Evolutionary conservation across 2,888 invertebrate species (phyloP).

Genomic region (Tinea trinotella): DNA sequence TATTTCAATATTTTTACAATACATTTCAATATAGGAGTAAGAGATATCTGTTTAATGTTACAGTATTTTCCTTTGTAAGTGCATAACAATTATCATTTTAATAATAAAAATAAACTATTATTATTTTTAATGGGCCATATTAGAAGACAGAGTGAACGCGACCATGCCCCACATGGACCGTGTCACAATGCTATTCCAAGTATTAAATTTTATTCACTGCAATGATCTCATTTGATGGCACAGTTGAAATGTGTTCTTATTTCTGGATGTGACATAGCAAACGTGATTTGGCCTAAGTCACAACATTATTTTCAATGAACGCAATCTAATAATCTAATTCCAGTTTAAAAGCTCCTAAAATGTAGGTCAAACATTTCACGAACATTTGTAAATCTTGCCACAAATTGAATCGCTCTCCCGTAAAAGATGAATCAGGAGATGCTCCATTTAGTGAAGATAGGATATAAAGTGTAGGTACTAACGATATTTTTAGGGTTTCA

Average conservation of each 20-base stretch:
- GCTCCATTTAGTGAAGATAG: too few relatives aligned
- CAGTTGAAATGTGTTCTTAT: slow-evolving; percentile 30
- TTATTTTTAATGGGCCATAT: too few relatives aligned
- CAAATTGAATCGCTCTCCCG: not conserved
- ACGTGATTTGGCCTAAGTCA: slow-evolving; percentile 40
- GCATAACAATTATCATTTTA: not conserved
- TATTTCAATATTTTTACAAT: too few relatives aligned
- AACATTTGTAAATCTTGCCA: not conserved
- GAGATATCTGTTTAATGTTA: too few relatives aligned
- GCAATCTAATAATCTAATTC: slow-evolving; percentile 53
- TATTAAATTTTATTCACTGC: slow-evolving; percentile 16
- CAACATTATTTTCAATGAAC: slow-evolving; percentile 31
- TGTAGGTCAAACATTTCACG: slow-evolving; percentile 37
- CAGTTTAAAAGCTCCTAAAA: slow-evolving; percentile 44
- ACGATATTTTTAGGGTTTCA: slow-evolving; percentile 13
- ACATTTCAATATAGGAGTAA: too few relatives aligned
- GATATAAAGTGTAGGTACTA: not conserved
- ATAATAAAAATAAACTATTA: not conserved
- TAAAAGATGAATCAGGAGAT: not conserved
- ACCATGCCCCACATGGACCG: not conserved
- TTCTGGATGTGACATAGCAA: slow-evolving; percentile 63
- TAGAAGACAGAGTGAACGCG: not conserved
- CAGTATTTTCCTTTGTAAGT: not conserved
- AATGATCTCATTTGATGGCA: slow-evolving; percentile 48
- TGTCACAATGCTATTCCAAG: not conserved